Evolutionary conservation across 35 echinoderm and acorn worm genomes (phyloP).

Genomic region (Lytechinus pictus): DNA sequence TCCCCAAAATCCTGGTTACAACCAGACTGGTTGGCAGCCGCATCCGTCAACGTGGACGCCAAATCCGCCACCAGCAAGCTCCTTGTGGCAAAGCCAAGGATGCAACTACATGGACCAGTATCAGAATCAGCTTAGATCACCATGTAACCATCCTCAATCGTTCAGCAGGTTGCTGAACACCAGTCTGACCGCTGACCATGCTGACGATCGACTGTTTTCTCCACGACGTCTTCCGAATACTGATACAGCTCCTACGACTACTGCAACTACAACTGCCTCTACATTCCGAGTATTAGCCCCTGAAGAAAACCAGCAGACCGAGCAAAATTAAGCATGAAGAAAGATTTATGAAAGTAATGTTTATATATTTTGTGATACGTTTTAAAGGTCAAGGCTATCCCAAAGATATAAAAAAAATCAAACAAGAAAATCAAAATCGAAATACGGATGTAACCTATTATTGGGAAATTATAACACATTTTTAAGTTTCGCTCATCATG

Average conservation of each 20-base stretch:
- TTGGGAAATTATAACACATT: too few relatives aligned
- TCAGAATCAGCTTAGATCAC: background rate
- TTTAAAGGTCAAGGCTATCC: too few relatives aligned
- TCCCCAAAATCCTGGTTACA: background rate
- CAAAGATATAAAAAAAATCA: too few relatives aligned
- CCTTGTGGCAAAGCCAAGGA: background rate
- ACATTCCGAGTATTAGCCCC: background rate
- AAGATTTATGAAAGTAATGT: too few relatives aligned
- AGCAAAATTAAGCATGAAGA: too few relatives aligned
- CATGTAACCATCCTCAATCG: background rate
- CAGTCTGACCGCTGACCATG: background rate
- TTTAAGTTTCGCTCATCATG: too few relatives aligned
- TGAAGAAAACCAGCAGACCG: background rate
- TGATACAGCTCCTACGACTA: too few relatives aligned
- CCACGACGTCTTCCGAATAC: background rate
- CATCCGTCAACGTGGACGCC: conserved; percentile 3
- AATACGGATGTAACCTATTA: too few relatives aligned
- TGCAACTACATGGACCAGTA: conserved; percentile 9
- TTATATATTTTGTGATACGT: too few relatives aligned
- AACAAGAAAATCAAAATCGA: too few relatives aligned
- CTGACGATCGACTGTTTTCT: background rate
- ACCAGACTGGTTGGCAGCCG: background rate
- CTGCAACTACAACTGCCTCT: background rate
- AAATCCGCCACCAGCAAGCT: background rate
- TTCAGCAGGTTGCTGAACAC: background rate